phyloP scores from a whole-genome alignment of 1,140 invertebrate species.

The Pseudoatta argentina region DNA sequence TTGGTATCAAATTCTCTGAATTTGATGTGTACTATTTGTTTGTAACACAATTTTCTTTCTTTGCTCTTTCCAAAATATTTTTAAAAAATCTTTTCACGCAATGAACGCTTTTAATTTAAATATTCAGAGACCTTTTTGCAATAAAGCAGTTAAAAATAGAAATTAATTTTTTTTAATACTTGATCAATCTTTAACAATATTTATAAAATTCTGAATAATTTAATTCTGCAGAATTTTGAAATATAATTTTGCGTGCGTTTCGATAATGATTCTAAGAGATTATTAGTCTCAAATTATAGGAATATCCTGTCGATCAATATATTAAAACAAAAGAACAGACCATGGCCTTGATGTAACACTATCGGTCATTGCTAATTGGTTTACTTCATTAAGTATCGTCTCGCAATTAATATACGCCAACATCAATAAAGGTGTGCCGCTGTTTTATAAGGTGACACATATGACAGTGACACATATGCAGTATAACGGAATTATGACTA shows the following conservation, averaged over 20 bases:
- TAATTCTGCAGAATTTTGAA: not conserved
- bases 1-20: not conserved
- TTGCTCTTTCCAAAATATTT: not conserved
- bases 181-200: not conserved
- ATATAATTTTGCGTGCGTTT: not conserved
- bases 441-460: slow-evolving; percentile 45
- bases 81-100: not conserved
- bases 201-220: not conserved
- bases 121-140: not conserved
- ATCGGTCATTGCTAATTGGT: slow-evolving; percentile 65
- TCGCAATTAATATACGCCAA: slow-evolving; percentile 63
- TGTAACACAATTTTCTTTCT: not conserved
- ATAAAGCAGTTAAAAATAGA: not conserved
- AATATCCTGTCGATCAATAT: slow-evolving; percentile 17
- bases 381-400: slow-evolving; percentile 61
- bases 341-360: slow-evolving; percentile 30
- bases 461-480: not conserved
- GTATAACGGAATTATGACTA: not conserved
- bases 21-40: not conserved
- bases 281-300: not conserved
- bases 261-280: not conserved
- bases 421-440: slow-evolving; percentile 67
- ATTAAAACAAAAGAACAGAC: not conserved
- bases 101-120: not conserved
- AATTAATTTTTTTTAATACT: not conserved